A percentile compares a stretch with the other conserved stretches of the same genome.
phyloP scores from a whole-genome alignment of 2,113 vertebrate genomes.

The Oriolus oriolus region DNA sequence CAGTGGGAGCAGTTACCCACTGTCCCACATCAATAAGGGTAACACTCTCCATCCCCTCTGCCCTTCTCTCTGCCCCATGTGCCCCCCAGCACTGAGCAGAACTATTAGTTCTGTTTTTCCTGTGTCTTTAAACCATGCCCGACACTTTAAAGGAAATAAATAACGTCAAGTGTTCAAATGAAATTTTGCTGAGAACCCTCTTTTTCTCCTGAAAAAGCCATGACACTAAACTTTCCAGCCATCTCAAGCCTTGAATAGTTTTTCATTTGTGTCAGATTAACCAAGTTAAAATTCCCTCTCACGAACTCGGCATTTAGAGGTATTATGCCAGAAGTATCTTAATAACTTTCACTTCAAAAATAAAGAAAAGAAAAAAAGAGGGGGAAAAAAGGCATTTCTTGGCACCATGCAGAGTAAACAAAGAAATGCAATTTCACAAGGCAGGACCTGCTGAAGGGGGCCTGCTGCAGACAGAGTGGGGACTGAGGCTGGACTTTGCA shows the following conservation, averaged over 20 bases:
- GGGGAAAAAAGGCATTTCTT: not conserved
- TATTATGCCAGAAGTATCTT: slow-evolving; percentile 34
- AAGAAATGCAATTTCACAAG: slow-evolving; percentile 2
- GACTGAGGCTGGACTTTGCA: not conserved
- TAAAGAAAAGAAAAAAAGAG: not conserved
- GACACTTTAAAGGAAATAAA: not conserved
- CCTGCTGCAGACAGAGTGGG: not conserved
- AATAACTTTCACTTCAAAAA: slow-evolving; percentile 28
- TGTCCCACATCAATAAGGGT: not conserved
- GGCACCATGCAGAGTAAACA: not conserved
- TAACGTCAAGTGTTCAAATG: not conserved
- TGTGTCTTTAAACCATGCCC: not conserved
- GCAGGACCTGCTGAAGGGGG: not conserved
- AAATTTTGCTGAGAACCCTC: not conserved
- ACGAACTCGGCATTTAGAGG: slow-evolving; percentile 38
- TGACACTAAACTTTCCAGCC: slow-evolving; percentile 43
- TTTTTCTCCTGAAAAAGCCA: not conserved
- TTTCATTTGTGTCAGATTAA: slow-evolving; percentile 62
- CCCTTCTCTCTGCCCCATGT: not conserved
- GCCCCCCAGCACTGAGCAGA: not conserved
- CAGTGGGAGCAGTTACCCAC: not conserved
- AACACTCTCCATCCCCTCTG: not conserved
- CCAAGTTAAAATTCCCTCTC: slow-evolving; percentile 55
- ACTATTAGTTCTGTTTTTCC: not conserved
- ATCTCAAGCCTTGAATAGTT: slow-evolving; percentile 35